Base-by-base conservation (phyloP, 2,113 vertebrate species). In the Neolamprologus longior region DNA sequence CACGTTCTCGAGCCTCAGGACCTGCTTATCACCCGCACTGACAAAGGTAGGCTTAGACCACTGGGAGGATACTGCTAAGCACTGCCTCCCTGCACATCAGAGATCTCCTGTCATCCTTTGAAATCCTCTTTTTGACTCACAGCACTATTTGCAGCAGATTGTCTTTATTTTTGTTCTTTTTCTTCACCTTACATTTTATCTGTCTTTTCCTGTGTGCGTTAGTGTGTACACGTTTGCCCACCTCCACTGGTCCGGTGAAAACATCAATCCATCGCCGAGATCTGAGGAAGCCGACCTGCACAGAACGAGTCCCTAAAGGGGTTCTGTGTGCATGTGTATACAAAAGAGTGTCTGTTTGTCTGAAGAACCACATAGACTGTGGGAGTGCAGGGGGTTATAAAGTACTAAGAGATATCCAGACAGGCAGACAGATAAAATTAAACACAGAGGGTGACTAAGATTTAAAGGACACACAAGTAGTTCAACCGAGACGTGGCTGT, bases 1-100 rank as follows among this genome's bases (percentile, higher is more conserved):
- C 97, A 99, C 19, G 96, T 99, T 82, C 96, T 99, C 1, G 99
- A 99, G 96, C 93, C 96, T 68, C 96, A 98, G 97, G 98, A 99
- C 96, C 97, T 99, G 55, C 96, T 99, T 85, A 96, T 99, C 90
- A 96, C 96, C 83, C 95, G 98, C 93, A 97, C 97, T 28, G 99
- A 99, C 93, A 99, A 98, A 98, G 98, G 99, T 99, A 95, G 84
- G 92, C 47, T 8, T 47, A 10, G 11, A 80, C n/a, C 31, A 21
- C 7, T 4, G 9, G 24, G n/a, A 42, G 19, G 50, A 31, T 17
- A 6, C 24, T 26, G 86, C 35, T 76, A 37, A 33, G 35, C 8
- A n/a, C 33, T 26, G 17, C 15, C 63, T 73, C 63, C 26, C 83
- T 80, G 28, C 84, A 78, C 81, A 42, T 78, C 82, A 37, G 37